Base-by-base conservation (phyloP, 2,888 invertebrate genomes). In the Allophyes oxyacanthae region DNA sequence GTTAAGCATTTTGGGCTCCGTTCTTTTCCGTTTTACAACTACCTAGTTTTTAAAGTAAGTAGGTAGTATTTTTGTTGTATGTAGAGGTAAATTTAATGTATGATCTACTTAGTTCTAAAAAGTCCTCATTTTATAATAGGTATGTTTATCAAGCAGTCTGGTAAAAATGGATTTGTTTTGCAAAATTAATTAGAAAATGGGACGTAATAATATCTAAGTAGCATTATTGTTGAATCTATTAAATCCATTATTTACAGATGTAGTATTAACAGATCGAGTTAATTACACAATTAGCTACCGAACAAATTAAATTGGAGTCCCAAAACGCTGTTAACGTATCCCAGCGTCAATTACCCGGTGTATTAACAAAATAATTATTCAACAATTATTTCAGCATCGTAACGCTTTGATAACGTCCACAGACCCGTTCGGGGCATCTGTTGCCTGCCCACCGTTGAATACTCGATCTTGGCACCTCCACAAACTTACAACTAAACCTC, bases 401-500 rank as follows among this genome's bases (percentile, higher is more conserved):
- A 82, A 80, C 77, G 69, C 81, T 86, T 84, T 86, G 84, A 85
- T 87, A 84, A 88, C 72, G 74, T 75, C 76, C 78, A 83, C 80
- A 86, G 75, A 85, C 82, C 82, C 84, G 81, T 87, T 88, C 71
- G 65, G 82, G 91, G 89, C 92, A 92, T 93, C 92, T 93, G 92
- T 85, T 90, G 82, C 80, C 82, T 84, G 83, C 82, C 84, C 86
- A 83, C 85, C 82, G 78, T 82, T 80, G 78, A 81, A 80, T 83
- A 79, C 76, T 79, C 68, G 68, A 78, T 79, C 76, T 75, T 77
- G 62, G 56, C 62, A 72, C 68, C 65, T 68, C 46, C 30, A 64
- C 84, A 73, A 81, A 70, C 36, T 59, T 77, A 67, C 10, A 15
- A 42, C 26, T 52, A 52, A 40, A 64, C 45, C 30, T 9, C 20